Base-by-base conservation (phyloP, 2,888 invertebrate genomes). In the Bursaphelenchus okinawaensis region DNA sequence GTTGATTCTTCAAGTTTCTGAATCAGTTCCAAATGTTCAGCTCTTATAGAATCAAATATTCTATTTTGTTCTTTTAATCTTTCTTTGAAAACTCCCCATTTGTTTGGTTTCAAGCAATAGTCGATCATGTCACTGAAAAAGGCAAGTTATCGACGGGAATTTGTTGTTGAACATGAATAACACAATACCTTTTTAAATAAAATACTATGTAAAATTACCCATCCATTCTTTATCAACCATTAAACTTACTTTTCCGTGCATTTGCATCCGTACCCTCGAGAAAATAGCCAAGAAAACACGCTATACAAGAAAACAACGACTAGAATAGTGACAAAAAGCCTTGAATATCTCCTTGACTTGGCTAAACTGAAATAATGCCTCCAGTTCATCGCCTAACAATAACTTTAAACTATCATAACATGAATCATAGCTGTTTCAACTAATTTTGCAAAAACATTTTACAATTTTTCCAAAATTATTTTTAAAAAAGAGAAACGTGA, bases 1-100 rank as follows among this genome's bases (percentile, higher is more conserved):
- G 65, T 69, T 7, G 75, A 65, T 51, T 78, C 74, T 28, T 73
- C 72, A 24, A 79, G 59, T 29, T 74, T 73, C 19, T 63, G 29
- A 20, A 76, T 67, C 0, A 72, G 66, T 24, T 73, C 69, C 16
- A 69, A 51, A 9, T 77, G 65, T 55, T 77, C 76, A 4, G 28
- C n/a, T 22, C 71, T 63, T 1, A 77, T 71, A 0, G 75, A 76
- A 1, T 59, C 66, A 22, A 75, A 63, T 16, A 78, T 68, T 62
- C 76, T 57, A 16, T 52, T 26, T 51, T 73, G 69, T 54, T 73
- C 65, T 23, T 61, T 68, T 2, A 69, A 26, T 16, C 66, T 65
- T 22, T 57, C 40, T 16, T 56, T 7, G 26, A 28, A 40, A n/a
- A 55, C 61, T 29, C 68, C 56, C 61, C 67, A 67, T 29, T 65